Conservation (phyloP, 1,140 invertebrate species). For the Zaprionus taronus region DNA sequence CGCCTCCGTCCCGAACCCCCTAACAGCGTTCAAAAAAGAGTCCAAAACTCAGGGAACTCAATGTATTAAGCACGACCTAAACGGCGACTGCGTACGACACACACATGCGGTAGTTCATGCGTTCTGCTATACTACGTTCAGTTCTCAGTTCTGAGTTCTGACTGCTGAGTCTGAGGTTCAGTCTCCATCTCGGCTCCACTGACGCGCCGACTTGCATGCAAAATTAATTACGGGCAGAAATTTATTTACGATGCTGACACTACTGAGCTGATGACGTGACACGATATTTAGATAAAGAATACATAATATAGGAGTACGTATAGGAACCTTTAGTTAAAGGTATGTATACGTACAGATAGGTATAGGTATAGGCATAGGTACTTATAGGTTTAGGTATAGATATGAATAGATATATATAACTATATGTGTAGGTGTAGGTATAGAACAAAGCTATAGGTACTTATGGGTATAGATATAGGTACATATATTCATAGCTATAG, state of each 20-base stretch:
- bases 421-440: too few species aligned
- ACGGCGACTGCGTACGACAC: constrained; percentile 23
- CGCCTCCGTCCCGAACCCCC: neutral
- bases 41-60: constrained; percentile 21
- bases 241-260: constrained; percentile 67
- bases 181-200: constrained; percentile 18
- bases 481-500: too few species aligned
- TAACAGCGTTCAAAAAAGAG: constrained; percentile 3
- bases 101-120: constrained; percentile 4
- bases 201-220: constrained; percentile 70
- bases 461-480: too few species aligned
- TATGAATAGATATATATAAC: too few species aligned
- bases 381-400: too few species aligned
- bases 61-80: constrained; percentile 28
- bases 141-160: neutral
- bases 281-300: neutral
- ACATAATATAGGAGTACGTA: too few species aligned
- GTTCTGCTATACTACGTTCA: constrained; percentile 5
- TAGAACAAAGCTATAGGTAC: too few species aligned
- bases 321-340: too few species aligned
- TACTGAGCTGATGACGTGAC: constrained; percentile 8
- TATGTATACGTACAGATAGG: too few species aligned
- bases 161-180: neutral
- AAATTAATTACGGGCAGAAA: constrained; percentile 76
- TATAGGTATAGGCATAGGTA: too few species aligned